Evolutionary conservation across 2,888 invertebrate genomes (phyloP).

Genomic region (Polylopha cassiicola): DNA sequence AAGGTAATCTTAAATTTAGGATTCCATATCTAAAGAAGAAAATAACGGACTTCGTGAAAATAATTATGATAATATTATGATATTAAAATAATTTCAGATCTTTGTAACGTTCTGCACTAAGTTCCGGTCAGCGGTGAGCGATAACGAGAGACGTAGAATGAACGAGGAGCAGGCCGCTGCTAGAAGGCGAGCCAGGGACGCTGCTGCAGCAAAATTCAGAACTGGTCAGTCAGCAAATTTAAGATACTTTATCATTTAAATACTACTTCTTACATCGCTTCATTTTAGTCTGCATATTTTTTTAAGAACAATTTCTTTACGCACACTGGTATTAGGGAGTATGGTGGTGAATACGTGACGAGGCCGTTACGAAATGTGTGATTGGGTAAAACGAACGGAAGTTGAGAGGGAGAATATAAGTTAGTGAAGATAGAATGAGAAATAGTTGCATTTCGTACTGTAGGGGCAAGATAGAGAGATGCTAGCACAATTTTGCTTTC

Average conservation of each 20-base stretch:
- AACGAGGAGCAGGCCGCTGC: constrained; percentile 92
- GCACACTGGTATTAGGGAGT: too few species aligned
- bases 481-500: too few species aligned
- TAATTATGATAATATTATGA: neutral
- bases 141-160: constrained; percentile 88
- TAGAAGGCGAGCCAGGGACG: constrained; percentile 79
- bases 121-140: constrained; percentile 88
- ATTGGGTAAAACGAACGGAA: too few species aligned
- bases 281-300: too few species aligned
- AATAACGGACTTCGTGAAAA: too few species aligned
- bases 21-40: too few species aligned
- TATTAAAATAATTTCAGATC: constrained; percentile 38
- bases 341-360: too few species aligned
- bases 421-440: too few species aligned
- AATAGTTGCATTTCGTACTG: too few species aligned
- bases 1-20: constrained; percentile 70
- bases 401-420: too few species aligned
- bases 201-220: constrained; percentile 38
- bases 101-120: constrained; percentile 92
- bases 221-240: constrained; percentile 35
- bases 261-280: neutral
- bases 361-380: neutral
- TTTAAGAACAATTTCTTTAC: too few species aligned
- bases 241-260: neutral
- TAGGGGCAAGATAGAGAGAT: too few species aligned